Evolutionary conservation across 2,888 invertebrate species (phyloP).

Genomic region (Pyrochroa serraticornis): DNA sequence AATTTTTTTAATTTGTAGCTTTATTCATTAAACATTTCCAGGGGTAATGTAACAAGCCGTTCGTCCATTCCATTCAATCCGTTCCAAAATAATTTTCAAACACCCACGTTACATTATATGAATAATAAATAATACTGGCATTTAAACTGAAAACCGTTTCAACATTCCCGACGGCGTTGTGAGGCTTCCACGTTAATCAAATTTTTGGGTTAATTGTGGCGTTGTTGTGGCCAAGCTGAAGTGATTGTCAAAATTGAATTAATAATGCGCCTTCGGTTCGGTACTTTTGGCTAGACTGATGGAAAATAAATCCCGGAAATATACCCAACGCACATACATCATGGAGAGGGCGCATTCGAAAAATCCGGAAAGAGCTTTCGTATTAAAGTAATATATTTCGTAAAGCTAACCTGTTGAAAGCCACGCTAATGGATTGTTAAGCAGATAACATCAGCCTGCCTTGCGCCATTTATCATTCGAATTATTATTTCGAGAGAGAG

Average conservation of each 20-base stretch:
- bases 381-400: slow-evolving; percentile 33
- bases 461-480: slow-evolving; percentile 37
- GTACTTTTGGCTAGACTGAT: slow-evolving; percentile 4
- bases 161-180: not conserved
- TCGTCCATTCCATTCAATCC: slow-evolving; percentile 9
- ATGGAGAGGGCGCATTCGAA: slow-evolving; percentile 20
- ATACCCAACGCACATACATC: slow-evolving; percentile 17
- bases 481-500: slow-evolving; percentile 33
- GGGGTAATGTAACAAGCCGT: slow-evolving; percentile 11
- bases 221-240: not conserved
- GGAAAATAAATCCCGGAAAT: slow-evolving; percentile 20
- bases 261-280: too few species aligned
- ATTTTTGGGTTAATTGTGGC: slow-evolving; percentile 3
- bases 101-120: slow-evolving; percentile 16
- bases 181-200: slow-evolving; percentile 7
- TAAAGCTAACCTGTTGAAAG: slow-evolving; percentile 39
- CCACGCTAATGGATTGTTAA: slow-evolving; percentile 40
- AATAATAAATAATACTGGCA: slow-evolving; percentile 23
- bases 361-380: slow-evolving; percentile 25
- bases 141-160: slow-evolving; percentile 16
- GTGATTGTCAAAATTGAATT: too few species aligned
- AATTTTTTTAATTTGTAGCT: not conserved
- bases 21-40: slow-evolving; percentile 8
- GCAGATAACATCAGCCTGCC: slow-evolving; percentile 35
- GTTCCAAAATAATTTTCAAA: slow-evolving; percentile 14